Evolutionary conservation across 2,888 invertebrate genomes (phyloP).

Genomic region (Brenthis ino): DNA sequence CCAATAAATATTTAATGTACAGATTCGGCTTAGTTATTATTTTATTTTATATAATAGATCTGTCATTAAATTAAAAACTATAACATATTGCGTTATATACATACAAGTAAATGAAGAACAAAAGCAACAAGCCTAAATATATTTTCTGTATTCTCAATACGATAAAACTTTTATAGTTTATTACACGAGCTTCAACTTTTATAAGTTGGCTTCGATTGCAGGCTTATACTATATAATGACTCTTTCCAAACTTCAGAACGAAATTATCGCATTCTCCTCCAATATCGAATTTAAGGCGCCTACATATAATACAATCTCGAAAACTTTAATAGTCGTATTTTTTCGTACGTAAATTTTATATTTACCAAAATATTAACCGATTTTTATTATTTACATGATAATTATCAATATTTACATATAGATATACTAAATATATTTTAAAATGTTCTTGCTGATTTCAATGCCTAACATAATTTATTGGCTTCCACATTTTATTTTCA

Average conservation of each 20-base stretch:
- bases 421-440: too few species aligned
- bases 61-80: too few species aligned
- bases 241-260: conserved; percentile 39
- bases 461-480: too few species aligned
- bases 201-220: conserved; percentile 43
- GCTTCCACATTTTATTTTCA: too few species aligned
- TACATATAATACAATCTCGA: conserved; percentile 7
- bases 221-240: conserved; percentile 43
- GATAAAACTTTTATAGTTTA: conserved; percentile 41
- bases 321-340: neutral
- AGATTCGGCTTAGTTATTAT: too few species aligned
- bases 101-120: conserved; percentile 27
- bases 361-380: neutral
- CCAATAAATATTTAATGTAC: too few species aligned
- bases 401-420: too few species aligned
- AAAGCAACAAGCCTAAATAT: conserved; percentile 37
- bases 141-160: conserved; percentile 37
- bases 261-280: conserved; percentile 37
- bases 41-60: too few species aligned
- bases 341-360: neutral
- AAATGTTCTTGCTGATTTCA: too few species aligned
- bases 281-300: conserved; percentile 19
- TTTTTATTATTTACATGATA: too few species aligned
- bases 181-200: conserved; percentile 40
- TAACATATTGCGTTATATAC: neutral